Evolutionary conservation across 2,888 invertebrate species (phyloP).

Genomic region (Minunthozetes semirufus): DNA sequence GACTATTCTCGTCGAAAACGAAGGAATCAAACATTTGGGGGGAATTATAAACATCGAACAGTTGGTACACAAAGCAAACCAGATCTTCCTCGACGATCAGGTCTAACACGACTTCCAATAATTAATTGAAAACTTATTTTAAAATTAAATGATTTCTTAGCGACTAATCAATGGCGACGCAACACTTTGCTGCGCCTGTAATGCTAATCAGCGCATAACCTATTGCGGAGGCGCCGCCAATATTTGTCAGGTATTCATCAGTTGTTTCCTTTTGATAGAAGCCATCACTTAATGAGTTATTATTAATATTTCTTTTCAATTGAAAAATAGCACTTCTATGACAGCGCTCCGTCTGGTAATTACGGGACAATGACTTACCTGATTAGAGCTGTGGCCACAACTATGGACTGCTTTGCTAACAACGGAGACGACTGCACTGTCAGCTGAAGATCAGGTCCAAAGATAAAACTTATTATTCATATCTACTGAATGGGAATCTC

Average conservation of each 20-base stretch:
- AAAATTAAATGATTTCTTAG: too few relatives aligned
- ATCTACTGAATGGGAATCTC: too few relatives aligned
- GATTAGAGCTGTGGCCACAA: slow-evolving; percentile 54
- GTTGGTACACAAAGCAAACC: slow-evolving; percentile 86
- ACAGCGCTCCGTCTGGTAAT: slow-evolving; percentile 94
- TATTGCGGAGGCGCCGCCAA: slow-evolving; percentile 84
- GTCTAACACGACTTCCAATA: slow-evolving; percentile 52
- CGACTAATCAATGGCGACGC: slow-evolving; percentile 81
- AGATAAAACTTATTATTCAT: too few relatives aligned
- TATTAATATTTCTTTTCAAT: background rate
- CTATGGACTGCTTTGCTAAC: slow-evolving; percentile 41
- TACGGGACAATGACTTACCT: slow-evolving; percentile 97
- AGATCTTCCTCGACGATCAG: slow-evolving; percentile 91
- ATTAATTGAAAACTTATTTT: too few relatives aligned
- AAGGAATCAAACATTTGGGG: slow-evolving; percentile 67
- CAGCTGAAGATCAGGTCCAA: slow-evolving; percentile 36
- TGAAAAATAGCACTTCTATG: slow-evolving; percentile 68
- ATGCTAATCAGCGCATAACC: slow-evolving; percentile 55
- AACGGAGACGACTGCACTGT: slow-evolving; percentile 42
- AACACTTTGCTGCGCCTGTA: slow-evolving; percentile 72
- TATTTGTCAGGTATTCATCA: slow-evolving; percentile 76
- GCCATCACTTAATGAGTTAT: too few relatives aligned
- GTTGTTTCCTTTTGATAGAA: too few relatives aligned
- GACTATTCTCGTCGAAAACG: slow-evolving; percentile 75
- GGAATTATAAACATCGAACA: slow-evolving; percentile 80